Evolutionary conservation across 2,797 vertebrate species (phyloP).

Genomic region (Protosalanx chinensis): DNA sequence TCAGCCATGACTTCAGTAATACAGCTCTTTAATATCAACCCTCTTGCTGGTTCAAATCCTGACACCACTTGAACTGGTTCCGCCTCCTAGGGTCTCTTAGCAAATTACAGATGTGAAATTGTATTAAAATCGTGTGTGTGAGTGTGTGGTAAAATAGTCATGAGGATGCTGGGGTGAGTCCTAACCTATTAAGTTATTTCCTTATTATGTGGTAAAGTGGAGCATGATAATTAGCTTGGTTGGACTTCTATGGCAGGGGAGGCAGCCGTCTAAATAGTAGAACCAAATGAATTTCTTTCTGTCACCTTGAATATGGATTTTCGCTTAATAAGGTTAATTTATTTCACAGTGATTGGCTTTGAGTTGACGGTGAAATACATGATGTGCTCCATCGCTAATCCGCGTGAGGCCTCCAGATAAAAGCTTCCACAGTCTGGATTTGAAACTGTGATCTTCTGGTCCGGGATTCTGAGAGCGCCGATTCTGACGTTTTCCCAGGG

Average conservation of each 20-base stretch:
- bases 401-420: neutral
- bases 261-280: conserved; percentile 70
- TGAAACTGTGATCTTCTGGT: neutral
- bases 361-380: conserved; percentile 49
- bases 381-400: conserved; percentile 48
- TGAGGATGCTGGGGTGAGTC: conserved; percentile 72
- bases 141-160: conserved; percentile 59
- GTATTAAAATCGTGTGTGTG: conserved; percentile 61
- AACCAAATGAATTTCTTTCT: conserved; percentile 74
- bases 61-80: conserved; percentile 70
- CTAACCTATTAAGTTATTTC: conserved; percentile 66
- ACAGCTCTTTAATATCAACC: conserved; percentile 62
- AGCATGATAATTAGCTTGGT: conserved; percentile 75
- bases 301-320: conserved; percentile 73
- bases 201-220: conserved; percentile 75
- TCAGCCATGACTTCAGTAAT: conserved; percentile 28
- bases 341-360: conserved; percentile 69
- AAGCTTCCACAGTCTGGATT: neutral
- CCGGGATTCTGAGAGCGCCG: conserved; percentile 61
- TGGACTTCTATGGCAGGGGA: conserved; percentile 69
- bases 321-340: conserved; percentile 73
- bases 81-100: conserved; percentile 47
- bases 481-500: conserved; percentile 64
- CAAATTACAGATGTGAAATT: conserved; percentile 68
- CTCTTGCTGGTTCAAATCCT: conserved; percentile 68